A percentile compares a stretch with the other conserved stretches of the same genome.
Conservation (phyloP, 35 echinoderm and acorn worm genomes). For the Apostichopus parvimensis region DNA sequence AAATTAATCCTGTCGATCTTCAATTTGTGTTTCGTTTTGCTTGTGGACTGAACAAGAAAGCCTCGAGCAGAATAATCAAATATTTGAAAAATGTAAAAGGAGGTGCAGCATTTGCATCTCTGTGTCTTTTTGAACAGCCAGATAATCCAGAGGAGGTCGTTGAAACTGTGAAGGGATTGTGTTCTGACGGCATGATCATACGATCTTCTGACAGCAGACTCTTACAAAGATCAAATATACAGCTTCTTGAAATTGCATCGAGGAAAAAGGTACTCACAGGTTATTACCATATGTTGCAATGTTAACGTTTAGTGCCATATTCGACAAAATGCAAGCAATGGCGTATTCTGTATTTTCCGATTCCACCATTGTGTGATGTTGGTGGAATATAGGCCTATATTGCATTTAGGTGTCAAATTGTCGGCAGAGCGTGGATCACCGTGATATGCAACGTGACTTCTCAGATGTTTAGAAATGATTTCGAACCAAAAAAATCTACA, state of each 20-base stretch:
- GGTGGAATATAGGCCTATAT: no score
- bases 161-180: background rate
- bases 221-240: constrained; percentile 7
- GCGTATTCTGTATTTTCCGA: no score
- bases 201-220: background rate
- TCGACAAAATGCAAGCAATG: no score
- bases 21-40: background rate
- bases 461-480: no score
- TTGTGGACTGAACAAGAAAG: background rate
- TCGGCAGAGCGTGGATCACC: no score
- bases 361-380: no score
- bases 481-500: no score
- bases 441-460: no score
- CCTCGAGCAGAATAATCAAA: background rate
- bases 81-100: background rate
- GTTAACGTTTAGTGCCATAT: no score
- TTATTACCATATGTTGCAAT: no score
- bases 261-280: background rate
- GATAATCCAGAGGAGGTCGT: background rate
- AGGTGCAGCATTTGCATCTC: background rate
- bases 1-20: constrained; percentile 25
- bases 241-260: background rate
- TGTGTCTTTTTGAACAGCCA: constrained; percentile 15
- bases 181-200: background rate
- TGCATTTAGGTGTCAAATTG: no score